Conservation (phyloP, 2,888 invertebrate genomes). For the Ditula angustiorana region DNA sequence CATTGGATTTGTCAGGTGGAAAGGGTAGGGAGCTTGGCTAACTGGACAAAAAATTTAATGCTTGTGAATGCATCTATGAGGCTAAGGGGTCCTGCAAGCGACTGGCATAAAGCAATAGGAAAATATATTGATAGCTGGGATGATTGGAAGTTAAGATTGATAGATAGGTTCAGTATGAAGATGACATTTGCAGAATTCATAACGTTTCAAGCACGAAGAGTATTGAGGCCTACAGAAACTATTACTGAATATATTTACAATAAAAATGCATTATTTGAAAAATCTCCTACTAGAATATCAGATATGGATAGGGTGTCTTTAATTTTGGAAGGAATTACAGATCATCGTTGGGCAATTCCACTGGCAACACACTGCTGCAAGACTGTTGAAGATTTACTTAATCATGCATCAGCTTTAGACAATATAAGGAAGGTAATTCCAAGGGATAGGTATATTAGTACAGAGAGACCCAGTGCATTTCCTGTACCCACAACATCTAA, state of each 20-base stretch:
- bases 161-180: neutral
- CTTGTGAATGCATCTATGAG: neutral
- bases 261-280: constrained; percentile 17
- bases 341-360: constrained; percentile 5
- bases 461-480: neutral
- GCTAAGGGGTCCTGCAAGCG: neutral
- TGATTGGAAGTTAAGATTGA: neutral
- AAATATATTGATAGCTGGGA: neutral
- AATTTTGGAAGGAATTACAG: constrained; percentile 1
- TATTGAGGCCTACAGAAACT: neutral
- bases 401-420: constrained; percentile 4
- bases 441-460: neutral
- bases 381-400: constrained; percentile 1
- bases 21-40: neutral
- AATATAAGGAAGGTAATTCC: constrained; percentile 16
- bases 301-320: constrained; percentile 7
- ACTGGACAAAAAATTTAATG: neutral
- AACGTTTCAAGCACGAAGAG: neutral
- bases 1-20: neutral
- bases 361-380: neutral
- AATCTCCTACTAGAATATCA: constrained; percentile 6
- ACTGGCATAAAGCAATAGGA: neutral
- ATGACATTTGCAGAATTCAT: constrained; percentile 3
- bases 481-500: no score
- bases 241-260: constrained; percentile 15